Evolutionary conservation across 1,140 invertebrate genomes (phyloP).

Genomic region (Drosophila bipectinata): DNA sequence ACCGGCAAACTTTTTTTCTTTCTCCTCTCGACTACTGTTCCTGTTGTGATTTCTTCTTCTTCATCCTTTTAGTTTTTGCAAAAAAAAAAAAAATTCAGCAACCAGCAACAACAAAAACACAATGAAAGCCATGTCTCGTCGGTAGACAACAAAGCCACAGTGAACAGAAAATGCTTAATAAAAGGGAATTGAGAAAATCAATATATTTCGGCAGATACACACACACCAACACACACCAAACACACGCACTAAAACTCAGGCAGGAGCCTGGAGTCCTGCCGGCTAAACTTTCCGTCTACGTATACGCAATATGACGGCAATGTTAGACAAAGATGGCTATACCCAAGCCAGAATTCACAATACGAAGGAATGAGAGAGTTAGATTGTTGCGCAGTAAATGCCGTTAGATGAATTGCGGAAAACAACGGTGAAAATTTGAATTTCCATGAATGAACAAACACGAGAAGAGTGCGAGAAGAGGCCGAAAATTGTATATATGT

Average conservation of each 20-base stretch:
- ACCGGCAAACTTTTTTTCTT: conserved; percentile 27
- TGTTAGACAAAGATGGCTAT: background rate
- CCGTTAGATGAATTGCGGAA: conserved; percentile 58
- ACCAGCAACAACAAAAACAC: conserved; percentile 13
- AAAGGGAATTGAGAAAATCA: conserved; percentile 68
- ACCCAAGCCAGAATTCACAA: conserved; percentile 7
- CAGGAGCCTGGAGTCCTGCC: conserved; percentile 37
- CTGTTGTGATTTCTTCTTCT: conserved; percentile 4
- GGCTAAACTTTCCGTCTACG: conserved; percentile 47
- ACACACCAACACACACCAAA: conserved; percentile 36
- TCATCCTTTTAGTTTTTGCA: conserved; percentile 3
- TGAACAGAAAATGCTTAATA: conserved; percentile 56
- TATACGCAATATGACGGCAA: conserved; percentile 49
- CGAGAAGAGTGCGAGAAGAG: background rate
- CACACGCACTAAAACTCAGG: conserved; percentile 27
- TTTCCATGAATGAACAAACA: conserved; percentile 62
- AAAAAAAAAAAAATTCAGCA: background rate
- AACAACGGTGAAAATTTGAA: conserved; percentile 62
- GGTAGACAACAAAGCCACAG: conserved; percentile 48
- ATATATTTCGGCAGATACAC: conserved; percentile 76
- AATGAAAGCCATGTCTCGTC: conserved; percentile 19
- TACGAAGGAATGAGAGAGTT: conserved; percentile 7
- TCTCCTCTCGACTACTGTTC: background rate
- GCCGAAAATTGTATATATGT: background rate
- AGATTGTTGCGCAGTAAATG: conserved; percentile 49